Conservation (phyloP, 2,888 invertebrate genomes). For the Polydrusus cervinus region DNA sequence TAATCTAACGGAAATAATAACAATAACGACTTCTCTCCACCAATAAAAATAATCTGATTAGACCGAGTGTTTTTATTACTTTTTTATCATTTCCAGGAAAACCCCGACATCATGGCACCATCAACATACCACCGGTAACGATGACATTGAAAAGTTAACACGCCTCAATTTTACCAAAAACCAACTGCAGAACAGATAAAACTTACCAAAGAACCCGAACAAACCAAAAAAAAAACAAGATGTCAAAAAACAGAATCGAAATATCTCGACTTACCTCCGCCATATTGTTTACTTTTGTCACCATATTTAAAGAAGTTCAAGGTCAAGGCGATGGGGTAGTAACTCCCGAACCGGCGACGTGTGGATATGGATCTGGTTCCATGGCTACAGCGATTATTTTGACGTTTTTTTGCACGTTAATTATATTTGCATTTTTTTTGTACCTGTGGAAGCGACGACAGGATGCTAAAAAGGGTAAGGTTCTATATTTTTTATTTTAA, state of each 20-base stretch:
- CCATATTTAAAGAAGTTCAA: neutral
- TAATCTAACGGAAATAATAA: neutral
- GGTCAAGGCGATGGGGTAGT: neutral
- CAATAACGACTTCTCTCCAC: neutral
- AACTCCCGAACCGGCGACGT: neutral
- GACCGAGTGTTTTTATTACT: neutral
- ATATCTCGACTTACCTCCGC: neutral
- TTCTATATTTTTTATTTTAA: too few relatives aligned
- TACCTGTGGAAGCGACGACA: constrained; percentile 63
- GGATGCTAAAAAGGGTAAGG: constrained; percentile 57
- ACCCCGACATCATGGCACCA: neutral
- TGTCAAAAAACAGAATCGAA: neutral
- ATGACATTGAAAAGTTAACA: neutral
- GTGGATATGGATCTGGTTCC: constrained; percentile 41
- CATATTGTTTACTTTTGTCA: neutral
- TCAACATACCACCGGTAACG: neutral
- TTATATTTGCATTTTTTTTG: constrained; percentile 74
- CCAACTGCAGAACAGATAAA: neutral
- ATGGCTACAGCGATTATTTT: constrained; percentile 83
- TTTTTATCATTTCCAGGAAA: constrained; percentile 11
- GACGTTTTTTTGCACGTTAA: constrained; percentile 79
- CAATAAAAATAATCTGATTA: constrained; percentile 17
- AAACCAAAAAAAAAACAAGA: neutral
- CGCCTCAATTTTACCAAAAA: neutral
- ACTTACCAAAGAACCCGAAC: neutral